Base-by-base conservation (phyloP, 1,140 invertebrate genomes). In the Diploscapter pachys region DNA sequence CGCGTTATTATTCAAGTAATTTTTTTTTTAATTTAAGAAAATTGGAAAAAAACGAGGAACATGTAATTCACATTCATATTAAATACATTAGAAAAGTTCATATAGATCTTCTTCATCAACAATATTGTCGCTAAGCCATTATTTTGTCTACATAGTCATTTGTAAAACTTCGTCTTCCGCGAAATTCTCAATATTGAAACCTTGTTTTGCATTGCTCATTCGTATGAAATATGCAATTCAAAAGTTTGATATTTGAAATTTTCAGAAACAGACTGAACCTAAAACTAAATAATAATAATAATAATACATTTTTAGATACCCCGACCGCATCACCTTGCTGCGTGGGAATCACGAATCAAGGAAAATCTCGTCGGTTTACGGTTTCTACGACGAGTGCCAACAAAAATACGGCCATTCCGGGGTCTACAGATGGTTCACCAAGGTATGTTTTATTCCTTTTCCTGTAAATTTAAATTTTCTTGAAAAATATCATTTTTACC, bases 301-400 rank as follows among this genome's bases (percentile, higher is more conserved):
- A 31, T 9, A 68, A 5, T 8, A 68, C n/a, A 5, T 68, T 6
- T 89, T 96, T 89, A 90, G 96, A 80, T 99, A 99, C 89, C 97
- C 97, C 80, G 95, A 99, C 87, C 91, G 95, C 85, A 98, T 99
- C 62, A 98, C 95, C 76, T 88, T 99, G 80, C 95, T 98, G 78
- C 90, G 95, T 83, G 95, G 95, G 48, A 98, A 98, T 86, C 95
- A 98, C 83, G 95, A 98, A 88, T 96, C 93, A 69, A 89, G 97
- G 83, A 95, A 99, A 88, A 98, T 99, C 72, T 99, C 97, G 63
- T 95, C 98, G 89, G 79, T 85, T 73, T 87, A 86, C 74, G 86
- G 87, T 3, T 87, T 87, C 67, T 86, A 86, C 49, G 81, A 85
- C 63, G 86, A 87, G 76, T 86, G 85, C 73, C 70, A 80, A 59